Base-by-base conservation (phyloP, 2,888 invertebrate species). In the Polietes domitor region DNA sequence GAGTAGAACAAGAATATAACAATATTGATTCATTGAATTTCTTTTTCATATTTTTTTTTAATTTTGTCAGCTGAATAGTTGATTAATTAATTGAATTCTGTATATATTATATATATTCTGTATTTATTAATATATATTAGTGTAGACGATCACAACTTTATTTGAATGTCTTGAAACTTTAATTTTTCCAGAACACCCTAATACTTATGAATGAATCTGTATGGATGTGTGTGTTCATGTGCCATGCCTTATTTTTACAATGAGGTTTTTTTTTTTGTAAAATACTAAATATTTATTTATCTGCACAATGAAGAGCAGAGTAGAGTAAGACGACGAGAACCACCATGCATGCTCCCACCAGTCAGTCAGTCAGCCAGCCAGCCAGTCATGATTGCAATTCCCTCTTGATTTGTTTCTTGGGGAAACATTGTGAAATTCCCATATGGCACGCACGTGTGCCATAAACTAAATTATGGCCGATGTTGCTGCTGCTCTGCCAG, bases 381-480 rank as follows among this genome's bases (percentile, higher is more conserved):
- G n/a, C 47, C 47, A 15, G n/a, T n/a, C 47, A 47, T 47, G 47
- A 47, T 47, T 47, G 47, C 47, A 47, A 47, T 47, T 47, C 47
- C 3, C 47, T 47, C 3, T n/a, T 47, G 47, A 47, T 47, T 15
- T 47, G n/a, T n/a, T 47, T 47, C n/a, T 71, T 12, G 1, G 7
- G 19, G 32, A 47, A 19, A 63, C 28, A 74, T 61, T 32, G 21
- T 63, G 41, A 43, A 79, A 76, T 47, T 50, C 63, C 47, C 80
- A 77, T 75, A 63, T 83, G 83, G 74, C 32, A 21, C 28, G 41
- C 83, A 80, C 63, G 77, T 77, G 80, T 77, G 61, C 21, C 24
- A 70, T 73, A 65, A 72, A 68, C 17, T 72, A 19, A 37, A 24
- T 24, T 58, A 26, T 26, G 12, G 10, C 24, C 15, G 12, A 10